Evolutionary conservation across 37 sponge, comb jelly and placozoan genomes (phyloP), one percentile per base, ranked within the genome.

Genomic region (Mnemiopsis leidyi): DNA sequence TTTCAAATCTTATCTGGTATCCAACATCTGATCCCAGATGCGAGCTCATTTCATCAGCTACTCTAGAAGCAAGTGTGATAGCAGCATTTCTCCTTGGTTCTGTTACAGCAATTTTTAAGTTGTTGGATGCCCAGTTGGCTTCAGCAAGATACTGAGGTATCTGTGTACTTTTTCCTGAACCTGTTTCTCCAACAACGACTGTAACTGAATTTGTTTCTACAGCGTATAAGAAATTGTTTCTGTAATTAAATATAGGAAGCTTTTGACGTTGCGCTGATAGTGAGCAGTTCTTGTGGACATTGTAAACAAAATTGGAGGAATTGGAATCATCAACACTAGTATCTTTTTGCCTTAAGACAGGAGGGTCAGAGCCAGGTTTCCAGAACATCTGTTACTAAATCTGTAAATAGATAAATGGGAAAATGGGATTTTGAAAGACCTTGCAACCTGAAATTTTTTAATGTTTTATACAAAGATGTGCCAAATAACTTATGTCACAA

Each of bases 81-180:
- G 97, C 95, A 71, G 97, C 96, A 26, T 96, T 94, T 82, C 94
- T 95, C 48, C 97, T 94, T 30, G 97, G 97, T 68, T 97, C 96
- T 30, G 97, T 96, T 36, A 96, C 96, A 26, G 88, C 94, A 0
- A 94, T 94, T 32, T 76, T 93, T 16, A 93, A 23, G 2, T 95
- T 95, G 38, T 94, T 76, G 23, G 32, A 61, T 0, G 68, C 39
- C 61, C 95, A 93, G 0, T 94, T 95, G 36, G 95, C 95, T 93
- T 95, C 97, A 94, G 94, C 94, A 29, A 95, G 88, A 93, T 96
- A 97, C 77, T 97, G 97, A 0, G 95, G 95, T 9, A 97, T 34
- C 92, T 97, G 97, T 24, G 97, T 97, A 88, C 96, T 97, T 92
- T 97, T 97, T 21, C 97, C 96, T 25, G 96, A 97, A 0, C 97